Conservation (phyloP, 2,888 invertebrate genomes). For the Seira sanloemensis region DNA sequence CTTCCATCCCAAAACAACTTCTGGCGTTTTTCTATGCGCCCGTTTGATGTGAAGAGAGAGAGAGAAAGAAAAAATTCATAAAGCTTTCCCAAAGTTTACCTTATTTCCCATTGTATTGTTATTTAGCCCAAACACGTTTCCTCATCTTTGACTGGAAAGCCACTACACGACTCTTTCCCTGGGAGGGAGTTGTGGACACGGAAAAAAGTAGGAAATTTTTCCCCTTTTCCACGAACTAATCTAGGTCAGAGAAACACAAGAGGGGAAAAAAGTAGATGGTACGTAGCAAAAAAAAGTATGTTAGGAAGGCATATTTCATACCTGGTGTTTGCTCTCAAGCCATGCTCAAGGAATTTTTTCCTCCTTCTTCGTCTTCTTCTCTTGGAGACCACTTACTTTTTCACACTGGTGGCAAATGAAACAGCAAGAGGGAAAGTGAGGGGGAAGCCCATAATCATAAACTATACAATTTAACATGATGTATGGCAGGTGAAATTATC, state of each 20-base stretch:
- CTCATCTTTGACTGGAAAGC: too few relatives aligned
- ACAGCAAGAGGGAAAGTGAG: slow-evolving; percentile 5
- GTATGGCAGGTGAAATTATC: slow-evolving; percentile 60
- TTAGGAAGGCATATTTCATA: slow-evolving; percentile 10
- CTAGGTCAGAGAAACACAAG: slow-evolving; percentile 45
- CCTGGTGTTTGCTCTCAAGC: not conserved
- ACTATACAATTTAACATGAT: slow-evolving; percentile 65
- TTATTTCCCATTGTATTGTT: not conserved
- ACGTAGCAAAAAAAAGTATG: slow-evolving; percentile 15
- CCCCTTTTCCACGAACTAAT: slow-evolving; percentile 13
- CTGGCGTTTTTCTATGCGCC: not conserved
- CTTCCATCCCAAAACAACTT: slow-evolving; percentile 4
- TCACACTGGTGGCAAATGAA: slow-evolving; percentile 15
- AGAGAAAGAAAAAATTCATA: slow-evolving; percentile 12
- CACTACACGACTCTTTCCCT: not conserved
- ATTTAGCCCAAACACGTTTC: too few relatives aligned
- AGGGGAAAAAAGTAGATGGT: slow-evolving; percentile 43
- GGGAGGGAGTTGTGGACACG: not conserved
- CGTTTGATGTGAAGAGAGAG: not conserved
- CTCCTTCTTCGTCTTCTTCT: not conserved
- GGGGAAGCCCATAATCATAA: slow-evolving; percentile 59
- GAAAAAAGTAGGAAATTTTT: not conserved
- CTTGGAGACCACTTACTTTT: not conserved
- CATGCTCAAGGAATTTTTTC: not conserved
- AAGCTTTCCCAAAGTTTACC: not conserved